Evolutionary conservation across 2,797 vertebrate species (phyloP).

Genomic region (Echiichthys vipera): DNA sequence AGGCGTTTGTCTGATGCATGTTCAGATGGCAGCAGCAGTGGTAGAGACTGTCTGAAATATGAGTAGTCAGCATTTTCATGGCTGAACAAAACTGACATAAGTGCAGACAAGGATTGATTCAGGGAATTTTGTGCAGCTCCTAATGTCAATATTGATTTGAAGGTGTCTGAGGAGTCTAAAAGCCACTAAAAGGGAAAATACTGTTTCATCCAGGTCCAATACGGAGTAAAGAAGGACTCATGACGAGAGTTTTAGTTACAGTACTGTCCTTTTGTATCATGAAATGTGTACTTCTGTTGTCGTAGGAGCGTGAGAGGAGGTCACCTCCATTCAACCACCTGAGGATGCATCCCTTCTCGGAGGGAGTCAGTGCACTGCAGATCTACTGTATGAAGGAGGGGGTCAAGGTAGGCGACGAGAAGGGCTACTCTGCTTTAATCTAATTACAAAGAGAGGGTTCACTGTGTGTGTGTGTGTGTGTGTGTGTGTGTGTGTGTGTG

Average conservation of each 20-base stretch:
- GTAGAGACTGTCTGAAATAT: not conserved
- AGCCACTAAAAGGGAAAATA: not conserved
- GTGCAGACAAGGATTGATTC: not conserved
- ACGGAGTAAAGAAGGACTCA: not conserved
- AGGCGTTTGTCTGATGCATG: not conserved
- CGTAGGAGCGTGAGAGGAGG: slow-evolving; percentile 94
- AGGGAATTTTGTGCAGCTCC: not conserved
- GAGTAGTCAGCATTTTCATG: not conserved
- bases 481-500: too few relatives aligned
- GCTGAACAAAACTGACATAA: not conserved
- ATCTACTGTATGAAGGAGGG: slow-evolving; percentile 99
- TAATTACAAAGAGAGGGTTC: too few relatives aligned
- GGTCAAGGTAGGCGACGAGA: slow-evolving; percentile 89
- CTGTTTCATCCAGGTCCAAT: not conserved
- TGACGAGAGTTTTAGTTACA: not conserved
- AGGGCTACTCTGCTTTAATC: not conserved
- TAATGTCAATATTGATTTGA: not conserved
- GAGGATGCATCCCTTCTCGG: slow-evolving; percentile 97
- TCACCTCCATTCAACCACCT: slow-evolving; percentile 97
- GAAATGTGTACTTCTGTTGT: slow-evolving; percentile 5
- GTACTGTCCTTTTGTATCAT: not conserved
- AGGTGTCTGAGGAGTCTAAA: not conserved
- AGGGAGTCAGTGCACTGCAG: slow-evolving; percentile 97
- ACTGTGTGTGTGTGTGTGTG: too few relatives aligned
- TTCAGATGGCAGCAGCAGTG: not conserved